phyloP scores from a whole-genome alignment of 2,797 vertebrate species.

The Microtus californicus region DNA sequence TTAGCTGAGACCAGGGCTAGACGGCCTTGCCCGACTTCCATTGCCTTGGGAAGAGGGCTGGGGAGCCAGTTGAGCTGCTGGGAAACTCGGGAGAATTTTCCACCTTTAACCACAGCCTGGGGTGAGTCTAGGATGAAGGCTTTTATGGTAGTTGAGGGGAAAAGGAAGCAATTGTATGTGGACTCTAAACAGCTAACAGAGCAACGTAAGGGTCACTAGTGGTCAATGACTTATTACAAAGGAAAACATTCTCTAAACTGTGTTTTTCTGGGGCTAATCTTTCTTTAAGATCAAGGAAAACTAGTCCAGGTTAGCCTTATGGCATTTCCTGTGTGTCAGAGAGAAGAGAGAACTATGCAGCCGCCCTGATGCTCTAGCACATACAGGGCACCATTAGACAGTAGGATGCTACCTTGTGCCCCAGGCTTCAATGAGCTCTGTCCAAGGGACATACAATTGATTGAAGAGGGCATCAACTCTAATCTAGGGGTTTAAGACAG shows the following conservation, averaged over 20 bases:
- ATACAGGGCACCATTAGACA: background rate
- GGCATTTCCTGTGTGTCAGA: background rate
- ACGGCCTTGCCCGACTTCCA: background rate
- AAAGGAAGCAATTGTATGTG: background rate
- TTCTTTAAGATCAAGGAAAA: background rate
- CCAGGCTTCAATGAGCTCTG: background rate
- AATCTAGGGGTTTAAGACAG: background rate
- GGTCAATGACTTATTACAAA: background rate
- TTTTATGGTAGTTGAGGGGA: background rate
- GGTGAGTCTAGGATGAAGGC: background rate
- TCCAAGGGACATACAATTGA: background rate
- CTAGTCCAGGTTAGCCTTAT: background rate
- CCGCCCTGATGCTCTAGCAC: rapidly evolving
- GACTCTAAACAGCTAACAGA: background rate
- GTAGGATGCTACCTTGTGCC: too few species aligned
- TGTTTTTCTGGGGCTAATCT: background rate
- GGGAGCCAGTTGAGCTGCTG: too few species aligned
- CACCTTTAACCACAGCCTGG: background rate
- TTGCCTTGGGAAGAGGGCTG: background rate
- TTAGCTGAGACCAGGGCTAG: background rate
- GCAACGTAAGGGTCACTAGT: background rate
- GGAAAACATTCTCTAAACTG: background rate
- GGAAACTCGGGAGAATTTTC: background rate
- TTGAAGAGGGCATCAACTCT: background rate
- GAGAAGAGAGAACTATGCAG: background rate